phyloP scores from a whole-genome alignment of 2,888 invertebrate species.

The Sericinus montela region DNA sequence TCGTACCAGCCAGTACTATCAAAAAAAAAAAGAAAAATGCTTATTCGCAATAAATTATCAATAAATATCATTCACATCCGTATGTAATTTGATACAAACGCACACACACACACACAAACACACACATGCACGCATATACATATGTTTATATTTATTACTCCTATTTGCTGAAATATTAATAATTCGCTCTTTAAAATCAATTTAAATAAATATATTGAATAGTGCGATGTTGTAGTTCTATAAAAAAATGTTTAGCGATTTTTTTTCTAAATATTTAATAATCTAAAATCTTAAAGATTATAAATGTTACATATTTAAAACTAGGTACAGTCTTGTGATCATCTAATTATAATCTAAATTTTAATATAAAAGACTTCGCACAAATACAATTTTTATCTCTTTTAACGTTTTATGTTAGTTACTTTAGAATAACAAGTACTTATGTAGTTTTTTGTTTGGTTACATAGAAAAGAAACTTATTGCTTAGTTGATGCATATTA shows the following conservation, averaged over 20 bases:
- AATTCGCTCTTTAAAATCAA: no score
- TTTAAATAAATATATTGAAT: background rate
- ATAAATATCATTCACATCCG: no score
- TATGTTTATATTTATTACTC: no score
- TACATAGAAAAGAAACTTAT: background rate
- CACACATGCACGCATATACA: no score
- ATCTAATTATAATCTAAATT: conserved; percentile 25
- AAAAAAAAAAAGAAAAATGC: no score
- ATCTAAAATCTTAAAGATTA: conserved; percentile 26
- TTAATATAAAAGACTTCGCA: conserved; percentile 35
- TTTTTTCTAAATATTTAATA: conserved; percentile 2
- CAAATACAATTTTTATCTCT: conserved; percentile 32
- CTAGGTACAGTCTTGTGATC: background rate
- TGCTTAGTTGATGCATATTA: conserved; percentile 1
- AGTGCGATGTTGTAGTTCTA: background rate
- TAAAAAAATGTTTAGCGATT: background rate
- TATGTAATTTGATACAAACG: no score
- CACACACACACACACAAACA: no score
- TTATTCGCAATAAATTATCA: no score
- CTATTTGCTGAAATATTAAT: no score
- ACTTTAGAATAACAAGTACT: conserved; percentile 8
- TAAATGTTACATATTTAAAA: conserved; percentile 23
- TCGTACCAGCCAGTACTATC: no score
- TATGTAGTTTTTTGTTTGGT: background rate
- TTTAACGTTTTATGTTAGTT: background rate